Percentiles rank a stretch among this genome's conserved stretches.
Evolutionary conservation across 2,888 invertebrate species (phyloP).

Genomic region (Andrena dorsata): DNA sequence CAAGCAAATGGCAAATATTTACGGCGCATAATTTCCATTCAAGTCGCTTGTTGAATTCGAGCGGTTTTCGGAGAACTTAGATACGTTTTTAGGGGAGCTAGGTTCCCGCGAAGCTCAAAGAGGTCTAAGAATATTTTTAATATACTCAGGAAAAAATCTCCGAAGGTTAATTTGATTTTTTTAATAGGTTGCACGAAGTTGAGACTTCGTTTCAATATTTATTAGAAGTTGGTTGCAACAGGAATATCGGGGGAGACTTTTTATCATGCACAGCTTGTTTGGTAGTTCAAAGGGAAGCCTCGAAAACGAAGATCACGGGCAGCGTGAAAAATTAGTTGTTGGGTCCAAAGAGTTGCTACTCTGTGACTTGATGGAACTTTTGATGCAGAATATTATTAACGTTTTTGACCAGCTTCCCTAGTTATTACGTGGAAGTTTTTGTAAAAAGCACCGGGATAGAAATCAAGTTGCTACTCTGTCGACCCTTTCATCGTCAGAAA

Average conservation of each 20-base stretch:
- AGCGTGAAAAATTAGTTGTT: slow-evolving; percentile 25
- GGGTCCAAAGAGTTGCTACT: slow-evolving; percentile 10
- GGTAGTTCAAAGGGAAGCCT: slow-evolving; percentile 17
- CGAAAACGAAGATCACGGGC: slow-evolving; percentile 18
- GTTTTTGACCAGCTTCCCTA: neutral
- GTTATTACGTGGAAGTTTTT: neutral
- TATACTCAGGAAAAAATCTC: no score
- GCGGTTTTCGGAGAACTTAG: no score
- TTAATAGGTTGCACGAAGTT: no score
- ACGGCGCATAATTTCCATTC: no score
- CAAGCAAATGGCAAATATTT: slow-evolving; percentile 14
- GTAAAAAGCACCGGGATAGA: neutral
- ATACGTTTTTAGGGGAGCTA: no score
- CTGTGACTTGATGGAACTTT: slow-evolving; percentile 22
- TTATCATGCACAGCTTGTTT: slow-evolving; percentile 21
- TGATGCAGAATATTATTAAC: slow-evolving; percentile 22
- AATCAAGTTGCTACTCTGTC: neutral
- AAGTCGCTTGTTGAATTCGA: no score
- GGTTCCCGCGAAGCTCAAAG: no score
- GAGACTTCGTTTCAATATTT: slow-evolving; percentile 23
- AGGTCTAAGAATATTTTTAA: no score
- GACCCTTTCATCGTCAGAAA: neutral
- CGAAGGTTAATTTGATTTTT: no score
- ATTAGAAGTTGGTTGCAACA: slow-evolving; percentile 7
- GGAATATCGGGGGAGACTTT: neutral